Base-by-base conservation (phyloP, 2,888 invertebrate genomes). In the Aphodius sticticus region DNA sequence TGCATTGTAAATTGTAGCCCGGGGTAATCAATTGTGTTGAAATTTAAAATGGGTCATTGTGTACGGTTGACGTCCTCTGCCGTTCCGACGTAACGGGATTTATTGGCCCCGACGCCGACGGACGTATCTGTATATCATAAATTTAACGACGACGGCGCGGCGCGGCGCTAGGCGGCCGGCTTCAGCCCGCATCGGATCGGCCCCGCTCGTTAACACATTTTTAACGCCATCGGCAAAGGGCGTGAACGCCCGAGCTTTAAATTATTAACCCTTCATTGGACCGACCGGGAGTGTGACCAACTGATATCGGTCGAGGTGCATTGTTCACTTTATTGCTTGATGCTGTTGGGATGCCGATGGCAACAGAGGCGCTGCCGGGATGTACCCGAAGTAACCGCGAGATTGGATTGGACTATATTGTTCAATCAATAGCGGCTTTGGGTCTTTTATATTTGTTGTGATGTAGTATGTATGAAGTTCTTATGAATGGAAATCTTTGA, bases 191-290 rank as follows among this genome's bases (percentile, higher is more conserved):
- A 12, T 53, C 7, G 53, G 2, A 5, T 53, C 53, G 53, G 53
- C 53, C 53, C 7, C 9, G 74, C 74, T 74, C 74, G 74, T 74
- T 74, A 74, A 74, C 74, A 74, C 74, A 74, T 74, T 74, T 74
- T 74, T 74, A 74, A 74, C 74, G 74, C 74, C 74, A 74, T 74
- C 74, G 74, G 26, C 74, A 74, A 37, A 74, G 37, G 74, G 74
- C 36, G 36, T 35, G 74, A 74, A 74, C 74, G 74, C n/a, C 16
- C n/a, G 7, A 15, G 36, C 74, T 37, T 37, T 74, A 74, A 74
- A 74, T 74, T 74, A 74, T 74, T 74, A 74, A 74, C 74, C 74
- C 74, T 74, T 35, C 36, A 74, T n/a, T 35, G 36, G 36, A 35
- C 74, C 9, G 74, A 74, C 9, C 35, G n/a, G 26, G 2, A 26